Conservation (phyloP, 1,140 invertebrate genomes). For the Caenorhabditis brenneri region DNA sequence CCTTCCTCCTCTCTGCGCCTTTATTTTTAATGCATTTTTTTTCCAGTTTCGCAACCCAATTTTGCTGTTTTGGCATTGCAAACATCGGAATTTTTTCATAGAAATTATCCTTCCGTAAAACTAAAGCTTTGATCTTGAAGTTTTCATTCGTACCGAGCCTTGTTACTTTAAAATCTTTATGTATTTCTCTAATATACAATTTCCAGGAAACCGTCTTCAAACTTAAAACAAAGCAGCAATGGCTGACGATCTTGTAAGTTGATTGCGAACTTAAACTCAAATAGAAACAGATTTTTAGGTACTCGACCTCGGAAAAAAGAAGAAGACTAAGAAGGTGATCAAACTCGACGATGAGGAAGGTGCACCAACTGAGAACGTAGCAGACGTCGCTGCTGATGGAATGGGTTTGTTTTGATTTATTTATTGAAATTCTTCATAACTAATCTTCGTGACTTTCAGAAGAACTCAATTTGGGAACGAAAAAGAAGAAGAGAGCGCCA, state of each 20-base stretch:
- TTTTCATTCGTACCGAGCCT: too few species aligned
- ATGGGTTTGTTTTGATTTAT: neutral
- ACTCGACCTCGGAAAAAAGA: slow-evolving; percentile 56
- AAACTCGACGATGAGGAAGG: slow-evolving; percentile 44
- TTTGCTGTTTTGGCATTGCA: neutral
- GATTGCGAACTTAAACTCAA: neutral
- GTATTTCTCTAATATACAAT: neutral
- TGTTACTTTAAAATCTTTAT: too few species aligned
- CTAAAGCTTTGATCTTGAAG: too few species aligned
- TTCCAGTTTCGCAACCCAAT: neutral
- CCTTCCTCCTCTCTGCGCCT: neutral
- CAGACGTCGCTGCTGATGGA: neutral
- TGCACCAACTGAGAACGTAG: neutral
- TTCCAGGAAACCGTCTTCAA: neutral
- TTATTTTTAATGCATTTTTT: neutral
- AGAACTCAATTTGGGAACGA: slow-evolving; percentile 50
- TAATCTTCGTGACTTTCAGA: slow-evolving; percentile 35
- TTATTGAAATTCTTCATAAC: neutral
- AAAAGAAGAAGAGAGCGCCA: slow-evolving; percentile 56
- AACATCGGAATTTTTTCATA: too few species aligned
- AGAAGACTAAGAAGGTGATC: slow-evolving; percentile 54
- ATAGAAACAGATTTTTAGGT: neutral
- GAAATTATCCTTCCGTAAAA: too few species aligned
- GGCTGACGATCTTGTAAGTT: slow-evolving; percentile 49
- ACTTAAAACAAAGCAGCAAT: neutral